Percentiles rank a stretch among this genome's conserved stretches.
These are phyloP conservation scores for Cnemophilus loriae DNA, from an alignment of 2,113 vertebrate species.

Conservation along the genomic window DNA sequence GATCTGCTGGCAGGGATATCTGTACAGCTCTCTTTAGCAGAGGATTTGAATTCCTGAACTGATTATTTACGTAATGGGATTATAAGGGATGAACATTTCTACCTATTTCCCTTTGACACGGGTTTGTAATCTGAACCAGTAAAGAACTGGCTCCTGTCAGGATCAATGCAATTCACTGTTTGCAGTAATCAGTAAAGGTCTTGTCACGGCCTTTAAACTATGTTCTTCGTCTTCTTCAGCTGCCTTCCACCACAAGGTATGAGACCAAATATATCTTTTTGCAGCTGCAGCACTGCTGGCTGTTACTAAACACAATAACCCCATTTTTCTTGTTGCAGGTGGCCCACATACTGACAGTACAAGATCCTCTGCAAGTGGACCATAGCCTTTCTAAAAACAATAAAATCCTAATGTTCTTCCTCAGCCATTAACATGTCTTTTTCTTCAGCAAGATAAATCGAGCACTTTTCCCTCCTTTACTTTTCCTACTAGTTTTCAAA, in stretches of 20 bases:
- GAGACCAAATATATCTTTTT: neutral
- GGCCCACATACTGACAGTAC: neutral
- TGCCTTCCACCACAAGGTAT: neutral
- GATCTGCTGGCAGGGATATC: neutral
- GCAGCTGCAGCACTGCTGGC: neutral
- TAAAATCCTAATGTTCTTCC: neutral
- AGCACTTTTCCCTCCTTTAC: neutral
- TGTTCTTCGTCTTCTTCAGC: neutral
- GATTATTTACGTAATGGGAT: neutral
- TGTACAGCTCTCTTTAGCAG: neutral
- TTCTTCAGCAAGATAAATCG: neutral
- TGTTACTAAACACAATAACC: neutral
- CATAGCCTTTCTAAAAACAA: neutral
- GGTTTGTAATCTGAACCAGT: neutral
- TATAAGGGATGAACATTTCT: neutral
- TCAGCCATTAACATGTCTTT: neutral
- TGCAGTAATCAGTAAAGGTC: neutral
- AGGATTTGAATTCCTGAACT: neutral
- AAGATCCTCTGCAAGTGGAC: neutral
- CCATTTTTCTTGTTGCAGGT: constrained; percentile 3
- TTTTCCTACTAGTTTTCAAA: neutral
- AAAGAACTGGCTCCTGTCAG: neutral
- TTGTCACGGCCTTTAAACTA: neutral
- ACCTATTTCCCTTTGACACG: neutral
- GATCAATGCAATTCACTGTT: neutral